phyloP scores from a whole-genome alignment of 1,140 invertebrate species.

The Triops cancriformis region DNA sequence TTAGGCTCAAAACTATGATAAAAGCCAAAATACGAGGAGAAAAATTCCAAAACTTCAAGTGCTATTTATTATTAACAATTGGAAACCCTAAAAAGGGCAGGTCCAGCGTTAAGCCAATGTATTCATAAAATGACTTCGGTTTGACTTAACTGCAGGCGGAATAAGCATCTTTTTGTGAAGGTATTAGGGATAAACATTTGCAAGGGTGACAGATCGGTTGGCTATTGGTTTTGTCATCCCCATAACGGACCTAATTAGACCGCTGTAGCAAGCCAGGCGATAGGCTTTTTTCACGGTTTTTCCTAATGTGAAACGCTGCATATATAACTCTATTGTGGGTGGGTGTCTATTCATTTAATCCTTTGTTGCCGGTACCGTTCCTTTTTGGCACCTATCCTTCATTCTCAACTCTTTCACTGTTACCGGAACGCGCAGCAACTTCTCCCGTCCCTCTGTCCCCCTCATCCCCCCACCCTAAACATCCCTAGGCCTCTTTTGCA shows the following conservation, averaged over 20 bases:
- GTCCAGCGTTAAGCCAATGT: too few species aligned
- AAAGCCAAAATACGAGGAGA: too few species aligned
- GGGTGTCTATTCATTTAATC: neutral
- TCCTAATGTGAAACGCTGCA: neutral
- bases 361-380: constrained; percentile 2
- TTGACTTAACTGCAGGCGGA: too few species aligned
- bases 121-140: too few species aligned
- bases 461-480: neutral
- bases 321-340: neutral
- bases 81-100: too few species aligned
- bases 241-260: neutral
- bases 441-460: neutral
- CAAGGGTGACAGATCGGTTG: neutral
- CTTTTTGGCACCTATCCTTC: neutral
- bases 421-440: neutral
- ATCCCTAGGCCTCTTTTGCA: neutral
- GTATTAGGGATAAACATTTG: neutral
- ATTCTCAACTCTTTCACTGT: neutral
- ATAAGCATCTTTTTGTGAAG: too few species aligned
- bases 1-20: too few species aligned
- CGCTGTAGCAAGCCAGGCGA: too few species aligned
- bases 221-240: neutral
- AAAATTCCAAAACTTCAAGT: too few species aligned
- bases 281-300: neutral
- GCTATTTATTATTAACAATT: too few species aligned